Percentiles rank a stretch among this genome's conserved stretches.
phyloP scores from a whole-genome alignment of 2,797 vertebrate genomes.

The Sebastes elongatus region DNA sequence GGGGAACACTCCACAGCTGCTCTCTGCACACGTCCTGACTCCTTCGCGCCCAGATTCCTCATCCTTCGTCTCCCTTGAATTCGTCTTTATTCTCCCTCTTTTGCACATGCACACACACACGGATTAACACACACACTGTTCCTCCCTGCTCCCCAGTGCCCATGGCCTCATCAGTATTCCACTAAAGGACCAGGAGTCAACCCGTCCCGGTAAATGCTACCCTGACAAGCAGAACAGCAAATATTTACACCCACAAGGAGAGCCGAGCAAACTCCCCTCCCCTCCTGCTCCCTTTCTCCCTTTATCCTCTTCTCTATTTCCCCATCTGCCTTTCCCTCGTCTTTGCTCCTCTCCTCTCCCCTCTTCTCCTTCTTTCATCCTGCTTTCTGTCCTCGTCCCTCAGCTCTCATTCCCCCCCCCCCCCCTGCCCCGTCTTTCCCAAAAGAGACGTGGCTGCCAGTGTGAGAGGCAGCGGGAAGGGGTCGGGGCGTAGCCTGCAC shows the following conservation, averaged over 20 bases:
- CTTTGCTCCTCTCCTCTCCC: conserved; percentile 1
- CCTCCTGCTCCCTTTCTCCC: conserved; percentile 2
- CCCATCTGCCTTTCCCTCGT: conserved; percentile 7
- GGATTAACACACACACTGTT: background rate
- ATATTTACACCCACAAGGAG: conserved; percentile 83
- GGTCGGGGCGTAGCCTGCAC: conserved; percentile 62
- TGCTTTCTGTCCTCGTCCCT: conserved; percentile 25
- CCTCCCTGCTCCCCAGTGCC: conserved; percentile 49
- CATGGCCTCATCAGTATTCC: conserved; percentile 82
- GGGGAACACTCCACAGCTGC: conserved; percentile 63
- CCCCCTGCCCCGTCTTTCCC: conserved; percentile 19
- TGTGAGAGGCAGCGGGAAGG: conserved; percentile 33
- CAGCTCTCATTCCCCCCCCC: background rate
- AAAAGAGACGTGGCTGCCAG: conserved; percentile 57
- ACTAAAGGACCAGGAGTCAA: conserved; percentile 72
- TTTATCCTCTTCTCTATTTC: conserved; percentile 28
- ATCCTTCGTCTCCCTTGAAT: conserved; percentile 31
- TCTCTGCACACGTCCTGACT: conserved; percentile 37
- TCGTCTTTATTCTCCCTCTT: conserved; percentile 26
- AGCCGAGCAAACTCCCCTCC: conserved; percentile 41
- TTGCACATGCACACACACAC: background rate
- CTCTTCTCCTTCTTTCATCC: conserved; percentile 9
- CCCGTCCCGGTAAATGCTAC: conserved; percentile 74
- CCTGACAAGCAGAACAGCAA: conserved; percentile 86
- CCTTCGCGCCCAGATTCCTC: conserved; percentile 32